phyloP scores from a whole-genome alignment of 2,797 vertebrate genomes.

The Dicrostonyx torquatus region DNA sequence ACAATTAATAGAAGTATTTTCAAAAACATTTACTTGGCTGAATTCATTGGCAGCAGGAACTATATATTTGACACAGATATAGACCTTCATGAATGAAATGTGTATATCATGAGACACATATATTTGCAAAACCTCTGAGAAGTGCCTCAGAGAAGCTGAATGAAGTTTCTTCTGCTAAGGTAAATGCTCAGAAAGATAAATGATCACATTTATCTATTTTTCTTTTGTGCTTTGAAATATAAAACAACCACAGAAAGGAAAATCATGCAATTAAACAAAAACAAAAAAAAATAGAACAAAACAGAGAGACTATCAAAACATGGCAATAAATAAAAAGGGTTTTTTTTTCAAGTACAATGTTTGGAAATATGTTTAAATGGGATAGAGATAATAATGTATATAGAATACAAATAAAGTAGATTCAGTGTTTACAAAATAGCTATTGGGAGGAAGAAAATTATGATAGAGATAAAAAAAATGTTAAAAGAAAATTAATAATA shows the following conservation, averaged over 20 bases:
- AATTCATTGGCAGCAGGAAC: not conserved
- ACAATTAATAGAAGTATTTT: not conserved
- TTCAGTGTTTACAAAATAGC: not conserved
- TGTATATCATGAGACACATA: not conserved
- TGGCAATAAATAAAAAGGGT: not conserved
- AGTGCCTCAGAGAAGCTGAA: not conserved
- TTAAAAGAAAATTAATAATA: not conserved
- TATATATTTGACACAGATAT: not conserved
- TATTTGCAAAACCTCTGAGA: not conserved
- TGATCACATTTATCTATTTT: not conserved
- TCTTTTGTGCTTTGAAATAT: not conserved
- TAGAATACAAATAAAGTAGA: not conserved
- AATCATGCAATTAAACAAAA: not conserved
- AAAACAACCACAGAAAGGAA: not conserved
- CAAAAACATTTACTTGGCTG: not conserved
- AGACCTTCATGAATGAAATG: not conserved
- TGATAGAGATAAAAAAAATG: not conserved
- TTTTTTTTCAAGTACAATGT: not conserved
- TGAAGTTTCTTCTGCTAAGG: not conserved
- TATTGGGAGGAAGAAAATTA: not conserved
- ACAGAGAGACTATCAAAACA: not conserved
- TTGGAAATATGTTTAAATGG: not conserved
- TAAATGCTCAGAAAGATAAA: not conserved
- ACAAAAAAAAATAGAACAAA: not conserved
- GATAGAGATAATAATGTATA: not conserved